Evolutionary conservation across 2,888 invertebrate species (phyloP).

Genomic region (Athalia rosae): DNA sequence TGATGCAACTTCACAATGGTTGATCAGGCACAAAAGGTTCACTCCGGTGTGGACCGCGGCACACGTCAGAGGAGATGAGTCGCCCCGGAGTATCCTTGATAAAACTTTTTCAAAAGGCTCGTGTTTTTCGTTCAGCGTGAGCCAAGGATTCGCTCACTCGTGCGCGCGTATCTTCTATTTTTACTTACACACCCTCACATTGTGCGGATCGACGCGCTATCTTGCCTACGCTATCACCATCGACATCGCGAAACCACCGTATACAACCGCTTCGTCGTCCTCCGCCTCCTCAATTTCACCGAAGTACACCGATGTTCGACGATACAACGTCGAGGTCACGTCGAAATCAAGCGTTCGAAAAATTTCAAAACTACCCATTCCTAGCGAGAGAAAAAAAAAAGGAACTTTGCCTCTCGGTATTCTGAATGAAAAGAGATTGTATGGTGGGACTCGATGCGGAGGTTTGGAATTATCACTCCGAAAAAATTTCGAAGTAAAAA

Average conservation of each 20-base stretch:
- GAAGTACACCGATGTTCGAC: neutral
- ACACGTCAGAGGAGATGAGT: neutral
- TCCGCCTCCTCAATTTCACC: neutral
- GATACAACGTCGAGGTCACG: neutral
- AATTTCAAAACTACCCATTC: neutral
- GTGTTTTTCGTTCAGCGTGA: conserved; percentile 50
- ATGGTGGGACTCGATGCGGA: too few relatives aligned
- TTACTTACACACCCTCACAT: neutral
- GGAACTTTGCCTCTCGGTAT: too few relatives aligned
- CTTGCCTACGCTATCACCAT: neutral
- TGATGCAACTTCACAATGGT: conserved; percentile 54
- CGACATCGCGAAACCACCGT: neutral
- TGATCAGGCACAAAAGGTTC: conserved; percentile 53
- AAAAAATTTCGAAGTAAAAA: too few relatives aligned
- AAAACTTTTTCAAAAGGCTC: conserved; percentile 56
- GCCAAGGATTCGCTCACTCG: conserved; percentile 10
- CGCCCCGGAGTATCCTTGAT: conserved; percentile 47
- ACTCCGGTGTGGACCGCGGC: conserved; percentile 8
- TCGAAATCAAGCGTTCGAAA: neutral
- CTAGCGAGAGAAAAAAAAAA: neutral
- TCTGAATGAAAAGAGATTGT: too few relatives aligned
- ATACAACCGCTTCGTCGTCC: conserved; percentile 28
- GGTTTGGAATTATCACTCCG: too few relatives aligned
- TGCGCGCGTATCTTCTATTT: neutral
- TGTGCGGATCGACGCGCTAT: conserved; percentile 22